Base-by-base conservation (phyloP, 1,140 invertebrate genomes). In the Ganaspis sp. region DNA sequence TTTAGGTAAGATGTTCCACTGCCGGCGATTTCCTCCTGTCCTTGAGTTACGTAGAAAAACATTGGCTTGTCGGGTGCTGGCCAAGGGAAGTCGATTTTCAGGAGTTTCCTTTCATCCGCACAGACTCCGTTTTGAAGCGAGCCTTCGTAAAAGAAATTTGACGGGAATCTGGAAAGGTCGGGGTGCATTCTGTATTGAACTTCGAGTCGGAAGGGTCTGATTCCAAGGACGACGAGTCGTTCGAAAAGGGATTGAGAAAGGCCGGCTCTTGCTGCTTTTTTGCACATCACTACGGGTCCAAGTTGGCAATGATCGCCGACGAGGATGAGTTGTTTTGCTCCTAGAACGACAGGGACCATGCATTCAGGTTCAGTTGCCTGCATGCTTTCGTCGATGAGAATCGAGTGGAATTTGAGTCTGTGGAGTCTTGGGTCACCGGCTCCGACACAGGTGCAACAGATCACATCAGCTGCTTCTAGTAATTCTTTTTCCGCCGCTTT, bases 121-220 rank as follows among this genome's bases (percentile, higher is more conserved):
- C 98, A 98, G 1, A 99, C 98, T 1, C 99, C 99, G 91, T 99
- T 99, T 89, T 99, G 99, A 26, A 99, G 92, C 1, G 97, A 98
- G 0, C 99, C 99, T 89, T 99, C 99, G 88, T 99, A 99, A 89
- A 99, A 99, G 90, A 99, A 99, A 89, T 99, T 99, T 0, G 98
- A 99, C 0, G 99, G 99, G 88, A 99, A 99, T 54, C 97, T 94
- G 0, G 97, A 98, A 0, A 99, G 92, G 85, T 98, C 97, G 0
- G 99, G 99, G 87, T 98, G 97, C 99, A 99, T 99, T 73, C 99
- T 94, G 88, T 99, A 99, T 88, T 99, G 99, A 1, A 99, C 99
- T 91, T 99, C 98, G 0, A 99, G 91, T 1, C 98, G 94, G 89
- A 99, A 98, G 0, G 98, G 98, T 54, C 98, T 93, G 78, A 99